Evolutionary conservation across 1,140 invertebrate genomes (phyloP), one percentile per base, ranked within the genome.

Genomic region (Drosophila quadrilineata): DNA sequence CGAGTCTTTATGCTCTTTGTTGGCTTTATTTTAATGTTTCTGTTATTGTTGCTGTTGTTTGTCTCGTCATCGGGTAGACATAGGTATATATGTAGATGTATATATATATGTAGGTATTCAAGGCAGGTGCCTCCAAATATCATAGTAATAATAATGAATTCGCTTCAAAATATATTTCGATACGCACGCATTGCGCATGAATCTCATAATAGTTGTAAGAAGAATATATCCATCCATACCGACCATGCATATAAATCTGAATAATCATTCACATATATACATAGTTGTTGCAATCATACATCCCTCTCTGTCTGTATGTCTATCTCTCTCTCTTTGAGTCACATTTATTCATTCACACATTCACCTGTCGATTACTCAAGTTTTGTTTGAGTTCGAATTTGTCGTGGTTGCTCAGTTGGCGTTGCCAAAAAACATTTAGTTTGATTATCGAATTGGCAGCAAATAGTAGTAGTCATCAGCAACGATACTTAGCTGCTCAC

Each of bases 351-450:
- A n/a, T n/a, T n/a, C n/a, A n/a, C 22, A 8, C 29, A 62, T 45
- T 52, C 58, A 52, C 45, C 24, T 17, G 14, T 22, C 45, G 59
- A 54, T 63, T 54, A 28, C 50, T 46, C 50, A 56, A 56, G 59
- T 28, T 22, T 45, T 28, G 24, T 16, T 16, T 14, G 14, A 16
- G 33, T 35, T 35, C 12, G 5, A 14, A 14, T 45, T 17, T 28
- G 6, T 45, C 9, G 40, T 46, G 12, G 38, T 33, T 40, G 21
- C 6, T 22, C n/a, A n/a, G 19, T 38, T n/a, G 57, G 10, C 14
- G 9, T 6, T 38, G 41, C 16, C 5, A 56, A 9, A 22, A 41
- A 50, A 21, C 53, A 29, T 41, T 65, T 49, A 41, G 57, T 21
- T 6, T 49, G 43, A 19, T 31, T 21, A 46, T 36, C 31, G 56